These are phyloP conservation scores for Platyscapa corneri DNA, from an alignment of 1,140 invertebrate genomes.

Conservation along the genomic window DNA sequence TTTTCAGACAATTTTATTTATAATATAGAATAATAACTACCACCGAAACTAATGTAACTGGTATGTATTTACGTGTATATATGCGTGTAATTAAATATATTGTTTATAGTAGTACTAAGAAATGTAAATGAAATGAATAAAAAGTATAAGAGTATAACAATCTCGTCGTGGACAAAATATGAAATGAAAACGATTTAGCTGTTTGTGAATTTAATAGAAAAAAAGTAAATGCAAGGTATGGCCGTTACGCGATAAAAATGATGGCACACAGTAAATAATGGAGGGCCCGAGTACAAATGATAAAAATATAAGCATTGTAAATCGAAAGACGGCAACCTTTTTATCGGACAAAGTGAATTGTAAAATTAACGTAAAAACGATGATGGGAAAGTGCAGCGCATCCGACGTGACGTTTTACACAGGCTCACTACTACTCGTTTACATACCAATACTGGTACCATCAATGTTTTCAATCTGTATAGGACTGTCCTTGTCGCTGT, in stretches of 20 bases:
- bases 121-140: no score
- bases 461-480: conserved; percentile 90
- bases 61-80: no score
- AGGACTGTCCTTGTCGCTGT: conserved; percentile 93
- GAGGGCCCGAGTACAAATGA: no score
- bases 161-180: no score
- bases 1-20: background rate
- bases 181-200: no score
- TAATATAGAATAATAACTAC: background rate
- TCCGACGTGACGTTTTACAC: background rate
- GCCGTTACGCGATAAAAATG: no score
- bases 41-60: background rate
- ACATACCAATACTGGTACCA: conserved; percentile 77
- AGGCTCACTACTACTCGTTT: background rate
- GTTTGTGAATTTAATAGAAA: no score
- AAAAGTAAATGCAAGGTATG: no score
- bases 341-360: background rate
- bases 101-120: background rate
- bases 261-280: no score
- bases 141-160: no score
- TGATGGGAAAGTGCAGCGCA: background rate
- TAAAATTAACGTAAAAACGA: background rate
- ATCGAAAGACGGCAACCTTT: background rate
- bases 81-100: background rate
- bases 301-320: background rate